Base-by-base conservation (phyloP, 2,888 invertebrate species). In the Anthophora plumipes region DNA sequence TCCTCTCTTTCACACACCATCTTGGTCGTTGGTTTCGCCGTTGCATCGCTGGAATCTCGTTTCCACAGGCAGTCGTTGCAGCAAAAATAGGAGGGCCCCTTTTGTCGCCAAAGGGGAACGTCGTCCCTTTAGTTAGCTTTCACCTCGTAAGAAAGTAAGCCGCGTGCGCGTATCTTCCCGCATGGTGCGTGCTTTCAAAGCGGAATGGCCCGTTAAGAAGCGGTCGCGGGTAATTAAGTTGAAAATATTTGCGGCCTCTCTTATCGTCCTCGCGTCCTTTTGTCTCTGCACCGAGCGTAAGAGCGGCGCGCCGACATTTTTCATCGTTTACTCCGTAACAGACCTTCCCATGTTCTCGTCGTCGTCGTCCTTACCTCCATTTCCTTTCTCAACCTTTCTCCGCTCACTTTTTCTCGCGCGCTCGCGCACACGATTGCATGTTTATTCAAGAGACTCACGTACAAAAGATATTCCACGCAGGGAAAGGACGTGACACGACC, bases 371-470 rank as follows among this genome's bases (percentile, higher is more conserved):
- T 31, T 31, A 11, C 14, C 46, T 31, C 77, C 52, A 39, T 60
- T 54, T 61, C 50, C 46, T 57, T 43, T 60, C 52, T 46, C 50
- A 70, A 54, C 59, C 69, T 39, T 46, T 67, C 57, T 20, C n/a
- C 52, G 67, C 67, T 57, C 74, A 17, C 50, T 17, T n/a, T 12
- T 31, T 25, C 25, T 22, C 14, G 17, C 22, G 12, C 50, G 52
- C 57, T 43, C 41, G 9, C 41, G 31, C 88, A 87, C 89, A 86
- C 74, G 87, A 85, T 87, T 88, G 90, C 91, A 92, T 92, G 93
- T 93, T 93, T 92, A 93, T 93, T 92, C 92, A 93, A 91, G 91
- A 92, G 91, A 82, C 89, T 91, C 92, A 91, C 91, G 92, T 92
- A 92, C 90, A 91, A 91, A 92, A 90, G 92, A 92, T 92, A 92